A percentile compares a stretch with the other conserved stretches of the same genome.
phyloP scores from a whole-genome alignment of 2,113 vertebrate genomes.

The Passer montanus region DNA sequence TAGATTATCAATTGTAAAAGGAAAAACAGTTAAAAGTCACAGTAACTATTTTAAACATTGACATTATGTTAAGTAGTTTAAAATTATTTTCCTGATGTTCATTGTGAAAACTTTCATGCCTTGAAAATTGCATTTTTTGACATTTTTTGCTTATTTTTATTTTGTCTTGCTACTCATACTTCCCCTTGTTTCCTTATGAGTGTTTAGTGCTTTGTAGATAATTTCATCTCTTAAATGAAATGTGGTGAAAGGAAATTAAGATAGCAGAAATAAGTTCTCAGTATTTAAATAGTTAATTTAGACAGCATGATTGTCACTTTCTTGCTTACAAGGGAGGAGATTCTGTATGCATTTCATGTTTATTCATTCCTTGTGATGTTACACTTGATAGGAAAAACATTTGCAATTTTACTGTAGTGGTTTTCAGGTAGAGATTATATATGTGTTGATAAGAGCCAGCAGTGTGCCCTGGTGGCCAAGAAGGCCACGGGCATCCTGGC shows the following conservation, averaged over 20 bases:
- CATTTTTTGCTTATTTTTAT: background rate
- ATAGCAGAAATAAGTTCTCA: background rate
- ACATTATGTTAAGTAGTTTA: background rate
- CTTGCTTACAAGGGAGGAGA: background rate
- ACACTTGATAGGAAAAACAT: background rate
- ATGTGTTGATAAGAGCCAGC: background rate
- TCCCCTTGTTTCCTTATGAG: background rate
- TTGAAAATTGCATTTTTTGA: background rate
- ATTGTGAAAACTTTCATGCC: background rate
- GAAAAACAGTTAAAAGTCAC: background rate
- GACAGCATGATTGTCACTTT: background rate
- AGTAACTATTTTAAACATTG: background rate
- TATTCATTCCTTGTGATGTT: background rate
- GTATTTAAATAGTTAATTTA: background rate
- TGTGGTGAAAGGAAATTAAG: no score
- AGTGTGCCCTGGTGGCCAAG: background rate
- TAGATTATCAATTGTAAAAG: background rate
- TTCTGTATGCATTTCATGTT: background rate
- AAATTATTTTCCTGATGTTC: background rate
- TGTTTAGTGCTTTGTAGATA: background rate
- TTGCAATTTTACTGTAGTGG: background rate
- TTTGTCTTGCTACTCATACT: background rate
- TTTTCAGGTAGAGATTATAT: background rate
- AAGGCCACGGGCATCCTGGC: background rate
- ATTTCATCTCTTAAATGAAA: no score